Base-by-base conservation (phyloP, 2,888 invertebrate genomes). In the Pyrocoelia pectoralis region DNA sequence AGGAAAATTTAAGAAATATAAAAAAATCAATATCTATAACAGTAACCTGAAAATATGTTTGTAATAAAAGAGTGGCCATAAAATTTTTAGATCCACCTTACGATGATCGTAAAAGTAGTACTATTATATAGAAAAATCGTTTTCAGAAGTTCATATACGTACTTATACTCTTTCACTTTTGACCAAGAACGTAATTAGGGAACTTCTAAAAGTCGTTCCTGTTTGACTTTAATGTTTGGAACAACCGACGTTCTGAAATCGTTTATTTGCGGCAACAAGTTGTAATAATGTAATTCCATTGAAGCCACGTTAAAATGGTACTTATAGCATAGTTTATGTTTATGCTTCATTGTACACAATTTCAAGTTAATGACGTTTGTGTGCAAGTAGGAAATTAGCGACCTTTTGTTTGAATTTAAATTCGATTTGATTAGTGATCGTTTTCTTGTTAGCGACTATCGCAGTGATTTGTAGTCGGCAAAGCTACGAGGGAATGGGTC, bases 401-500 rank as follows among this genome's bases (percentile, higher is more conserved):
- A n/a, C 28, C 48, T 17, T 51, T 58, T 28, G 17, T 14, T 46
- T n/a, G 38, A 50, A 46, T 46, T 46, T 63, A 58, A 55, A 46
- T 49, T 56, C 38, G 51, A 43, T 64, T 65, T 65, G 66, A 69
- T 67, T 66, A 69, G 62, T 41, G 61, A 68, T 69, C 67, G 65
- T 68, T 69, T 69, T 56, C 69, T 69, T 67, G 66, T 69, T 69
- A 69, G 61, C 54, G 62, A 67, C 68, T 66, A 61, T 59, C 67
- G 53, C 59, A 33, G 69, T 67, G 69, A 69, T 69, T 69, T 69
- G 69, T 69, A 65, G 67, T 65, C 40, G 57, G 46, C 53, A 59
- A 51, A 43, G 24, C 24, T 24, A 54, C 18, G 46, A 53, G 62
- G 67, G 67, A 56, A 56, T 56, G 51, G 55, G 61, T 65, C 63